phyloP scores from a whole-genome alignment of 2,113 vertebrate species.

The Nyctibius bracteatus region DNA sequence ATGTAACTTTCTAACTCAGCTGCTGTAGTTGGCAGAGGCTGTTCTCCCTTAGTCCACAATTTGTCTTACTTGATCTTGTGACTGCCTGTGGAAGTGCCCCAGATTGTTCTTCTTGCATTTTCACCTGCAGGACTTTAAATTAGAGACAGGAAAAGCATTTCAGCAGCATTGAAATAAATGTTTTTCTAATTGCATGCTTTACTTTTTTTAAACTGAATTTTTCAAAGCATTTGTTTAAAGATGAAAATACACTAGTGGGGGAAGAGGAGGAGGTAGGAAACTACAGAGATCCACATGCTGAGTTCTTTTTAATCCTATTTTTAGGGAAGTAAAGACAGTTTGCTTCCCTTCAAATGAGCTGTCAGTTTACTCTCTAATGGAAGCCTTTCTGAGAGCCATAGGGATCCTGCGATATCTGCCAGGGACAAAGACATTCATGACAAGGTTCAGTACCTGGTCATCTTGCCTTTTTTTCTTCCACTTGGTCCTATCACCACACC shows the following conservation, averaged over 20 bases:
- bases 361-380: neutral
- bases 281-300: neutral
- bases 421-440: neutral
- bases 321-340: neutral
- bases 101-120: conserved; percentile 11
- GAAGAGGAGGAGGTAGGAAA: neutral
- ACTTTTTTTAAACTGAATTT: neutral
- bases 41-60: neutral
- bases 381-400: neutral
- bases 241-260: neutral
- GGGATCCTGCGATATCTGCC: neutral
- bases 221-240: neutral
- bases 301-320: neutral
- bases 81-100: conserved; percentile 24
- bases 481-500: neutral
- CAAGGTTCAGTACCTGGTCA: neutral
- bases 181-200: neutral
- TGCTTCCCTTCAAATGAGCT: neutral
- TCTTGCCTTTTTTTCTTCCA: neutral
- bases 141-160: conserved; percentile 11
- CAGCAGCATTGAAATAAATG: neutral
- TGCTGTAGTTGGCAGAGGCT: conserved; percentile 39
- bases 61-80: conserved; percentile 49
- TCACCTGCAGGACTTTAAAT: conserved; percentile 33
- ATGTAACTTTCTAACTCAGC: conserved; percentile 54